Evolutionary conservation across 1,140 invertebrate species (phyloP), one percentile per base, ranked within the genome.

Genomic region (Battus philenor): DNA sequence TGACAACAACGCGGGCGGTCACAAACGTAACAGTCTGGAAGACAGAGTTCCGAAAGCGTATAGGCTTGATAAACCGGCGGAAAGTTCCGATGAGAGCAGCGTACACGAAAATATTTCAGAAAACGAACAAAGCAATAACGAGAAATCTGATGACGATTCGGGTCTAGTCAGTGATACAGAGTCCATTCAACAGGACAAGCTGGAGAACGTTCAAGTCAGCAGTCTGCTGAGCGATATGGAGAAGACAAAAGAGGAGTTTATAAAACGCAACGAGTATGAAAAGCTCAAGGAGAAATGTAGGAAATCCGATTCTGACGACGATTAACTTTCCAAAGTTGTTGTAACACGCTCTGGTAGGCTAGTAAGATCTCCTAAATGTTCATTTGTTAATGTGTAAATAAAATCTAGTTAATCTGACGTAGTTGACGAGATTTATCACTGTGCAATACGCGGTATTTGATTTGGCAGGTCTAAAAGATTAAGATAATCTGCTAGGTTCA

Each of bases 41-140:
- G 72, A 86, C 16, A 66, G 57, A 45, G 63, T 86, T 2, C 85
- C 85, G 0, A 82, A 76, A 45, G 86, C 86, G 0, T 86, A 87
- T 44, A 49, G 75, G 39, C 50, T 70, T 0, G 70, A 71, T 33
- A 63, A 54, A 0, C 38, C 50, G 0, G 30, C 52, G 0, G 62
- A 67, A 0, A 59, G 50, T 4, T 63, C 67, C 0, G 73, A 75
- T 2, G 71, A 79, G 2, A 69, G 45, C 20, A 48, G 47, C 44
- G 50, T 44, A 0, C 47, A 18, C 0, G 53, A 44, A 16, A 10
- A 30, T 10, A 1, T 45, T 1, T 65, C 68, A 1, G 74, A 76
- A 0, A 61, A 58, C 4, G 74, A 32, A 30, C 30, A 2, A 32
- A 45, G 5, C 24, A 39, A 10, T 15, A 44, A 12, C 9, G 55